Conservation (phyloP, 2,888 invertebrate genomes). For the Coremacera marginata region DNA sequence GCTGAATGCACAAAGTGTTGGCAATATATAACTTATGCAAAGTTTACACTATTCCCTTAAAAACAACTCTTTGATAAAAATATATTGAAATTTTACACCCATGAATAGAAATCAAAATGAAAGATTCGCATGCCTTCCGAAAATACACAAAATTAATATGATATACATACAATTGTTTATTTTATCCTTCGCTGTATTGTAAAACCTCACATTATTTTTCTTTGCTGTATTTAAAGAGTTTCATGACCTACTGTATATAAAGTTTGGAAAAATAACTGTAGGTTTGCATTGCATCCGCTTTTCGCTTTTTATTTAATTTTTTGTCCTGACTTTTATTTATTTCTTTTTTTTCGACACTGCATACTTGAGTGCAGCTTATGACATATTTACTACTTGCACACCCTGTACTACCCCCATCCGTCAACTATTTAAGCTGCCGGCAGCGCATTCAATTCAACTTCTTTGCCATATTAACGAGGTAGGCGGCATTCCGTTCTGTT, state of each 20-base stretch:
- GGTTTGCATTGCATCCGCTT: background rate
- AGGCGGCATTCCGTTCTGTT: background rate
- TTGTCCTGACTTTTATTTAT: background rate
- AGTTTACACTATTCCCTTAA: too few species aligned
- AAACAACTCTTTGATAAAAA: too few species aligned
- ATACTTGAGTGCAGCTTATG: background rate
- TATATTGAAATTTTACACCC: too few species aligned
- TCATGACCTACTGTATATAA: background rate
- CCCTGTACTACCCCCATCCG: background rate
- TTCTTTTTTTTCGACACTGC: background rate
- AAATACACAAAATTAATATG: too few species aligned
- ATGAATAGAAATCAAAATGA: too few species aligned
- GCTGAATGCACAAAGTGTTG: too few species aligned
- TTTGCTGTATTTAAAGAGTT: background rate
- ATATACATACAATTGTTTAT: too few species aligned
- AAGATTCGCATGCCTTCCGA: too few species aligned
- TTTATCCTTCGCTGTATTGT: too few species aligned
- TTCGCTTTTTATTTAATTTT: background rate
- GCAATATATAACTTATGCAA: too few species aligned
- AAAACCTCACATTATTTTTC: too few species aligned
- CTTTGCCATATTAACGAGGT: slow-evolving; percentile 9
- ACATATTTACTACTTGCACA: background rate
- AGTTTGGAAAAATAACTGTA: background rate
- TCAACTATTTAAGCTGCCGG: background rate
- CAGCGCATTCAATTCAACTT: background rate